phyloP scores from a whole-genome alignment of 2,888 invertebrate genomes.

The Epinotia ramella region DNA sequence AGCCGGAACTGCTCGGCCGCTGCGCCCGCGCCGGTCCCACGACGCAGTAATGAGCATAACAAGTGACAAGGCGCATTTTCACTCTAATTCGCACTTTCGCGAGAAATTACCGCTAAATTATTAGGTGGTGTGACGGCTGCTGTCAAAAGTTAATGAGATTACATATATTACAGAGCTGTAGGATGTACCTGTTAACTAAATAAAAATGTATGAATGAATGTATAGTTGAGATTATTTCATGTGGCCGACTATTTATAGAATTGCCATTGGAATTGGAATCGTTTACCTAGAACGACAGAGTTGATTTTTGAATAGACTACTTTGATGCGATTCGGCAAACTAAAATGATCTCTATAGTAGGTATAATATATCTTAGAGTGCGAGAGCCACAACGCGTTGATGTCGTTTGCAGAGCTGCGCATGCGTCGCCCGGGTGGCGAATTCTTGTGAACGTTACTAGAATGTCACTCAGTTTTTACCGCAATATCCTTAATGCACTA shows the following conservation, averaged over 20 bases:
- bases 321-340: no score
- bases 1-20: constrained; percentile 41
- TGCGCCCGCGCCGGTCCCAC: constrained; percentile 50
- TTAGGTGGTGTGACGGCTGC: constrained; percentile 20
- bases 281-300: no score
- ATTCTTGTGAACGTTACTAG: not conserved
- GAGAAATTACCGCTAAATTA: constrained; percentile 19
- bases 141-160: constrained; percentile 27
- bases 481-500: not conserved
- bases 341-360: no score
- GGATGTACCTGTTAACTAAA: not conserved
- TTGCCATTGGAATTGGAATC: no score
- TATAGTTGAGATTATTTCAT: no score
- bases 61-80: constrained; percentile 25
- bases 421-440: constrained; percentile 2
- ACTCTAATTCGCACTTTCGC: constrained; percentile 35
- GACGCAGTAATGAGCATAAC: constrained; percentile 34
- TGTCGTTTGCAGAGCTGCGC: constrained; percentile 32
- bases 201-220: no score
- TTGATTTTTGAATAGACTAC: no score
- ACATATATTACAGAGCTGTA: constrained; percentile 5
- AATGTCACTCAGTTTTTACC: not conserved
- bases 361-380: not conserved
- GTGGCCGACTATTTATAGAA: no score
- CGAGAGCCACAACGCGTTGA: constrained; percentile 31